A percentile compares a stretch with the other conserved stretches of the same genome.
Conservation (phyloP, 2,113 vertebrate genomes). For the Peromyscus maniculatus region DNA sequence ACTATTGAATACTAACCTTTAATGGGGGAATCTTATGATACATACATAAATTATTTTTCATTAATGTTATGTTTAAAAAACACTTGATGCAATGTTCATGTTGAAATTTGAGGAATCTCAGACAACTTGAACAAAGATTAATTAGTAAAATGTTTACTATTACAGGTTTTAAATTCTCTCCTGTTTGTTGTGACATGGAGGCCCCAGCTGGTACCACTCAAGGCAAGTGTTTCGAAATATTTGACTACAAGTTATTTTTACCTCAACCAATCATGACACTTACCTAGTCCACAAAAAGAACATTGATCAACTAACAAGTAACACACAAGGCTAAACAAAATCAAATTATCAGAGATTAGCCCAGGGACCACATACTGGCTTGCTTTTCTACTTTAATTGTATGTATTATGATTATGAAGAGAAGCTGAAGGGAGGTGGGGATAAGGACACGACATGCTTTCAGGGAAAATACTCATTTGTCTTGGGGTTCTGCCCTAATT, state of each 20-base stretch:
- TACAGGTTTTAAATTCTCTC: slow-evolving; percentile 83
- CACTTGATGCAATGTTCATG: not conserved
- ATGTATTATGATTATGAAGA: slow-evolving; percentile 26
- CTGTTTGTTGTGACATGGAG: slow-evolving; percentile 82
- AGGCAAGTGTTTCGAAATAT: slow-evolving; percentile 75
- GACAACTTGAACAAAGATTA: slow-evolving; percentile 34
- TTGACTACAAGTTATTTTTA: slow-evolving; percentile 39
- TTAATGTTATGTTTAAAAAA: not conserved
- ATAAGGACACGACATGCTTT: not conserved
- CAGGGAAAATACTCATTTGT: not conserved
- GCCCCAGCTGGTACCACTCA: slow-evolving; percentile 77
- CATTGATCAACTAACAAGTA: not conserved
- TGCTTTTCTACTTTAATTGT: not conserved
- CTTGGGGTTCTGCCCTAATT: not conserved
- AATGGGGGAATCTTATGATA: not conserved
- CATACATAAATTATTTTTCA: not conserved
- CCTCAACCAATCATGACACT: not conserved
- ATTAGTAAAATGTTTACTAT: slow-evolving; percentile 60
- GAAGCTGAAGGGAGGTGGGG: not conserved
- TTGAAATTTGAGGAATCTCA: slow-evolving; percentile 48
- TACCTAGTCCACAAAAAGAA: not conserved
- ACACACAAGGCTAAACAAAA: not conserved
- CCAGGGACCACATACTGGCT: not conserved
- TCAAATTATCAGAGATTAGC: slow-evolving; percentile 21
- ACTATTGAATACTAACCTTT: not conserved